These are phyloP conservation scores for Pseudochromis fuscus DNA, from an alignment of 2,797 vertebrate genomes.

Conservation along the genomic window DNA sequence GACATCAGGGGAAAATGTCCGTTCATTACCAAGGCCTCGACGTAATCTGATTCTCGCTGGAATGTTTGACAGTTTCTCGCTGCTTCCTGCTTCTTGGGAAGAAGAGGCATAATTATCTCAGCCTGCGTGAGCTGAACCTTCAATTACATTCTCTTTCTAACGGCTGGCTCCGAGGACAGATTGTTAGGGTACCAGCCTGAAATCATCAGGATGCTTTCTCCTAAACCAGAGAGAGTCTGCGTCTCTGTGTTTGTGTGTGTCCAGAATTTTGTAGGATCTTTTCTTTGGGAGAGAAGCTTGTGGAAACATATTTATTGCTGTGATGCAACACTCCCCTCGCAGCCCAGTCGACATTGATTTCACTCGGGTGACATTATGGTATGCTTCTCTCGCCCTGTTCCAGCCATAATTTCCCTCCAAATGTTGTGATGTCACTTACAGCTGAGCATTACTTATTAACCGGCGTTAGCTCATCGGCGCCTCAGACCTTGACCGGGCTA, in stretches of 20 bases:
- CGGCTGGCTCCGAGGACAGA: slow-evolving; percentile 8
- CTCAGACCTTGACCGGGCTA: slow-evolving; percentile 65
- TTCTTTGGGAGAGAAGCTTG: slow-evolving; percentile 44
- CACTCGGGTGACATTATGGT: slow-evolving; percentile 37
- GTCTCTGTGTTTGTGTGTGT: slow-evolving; percentile 12
- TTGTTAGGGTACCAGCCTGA: slow-evolving; percentile 48
- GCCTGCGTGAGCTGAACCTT: slow-evolving; percentile 45
- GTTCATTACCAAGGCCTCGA: slow-evolving; percentile 60
- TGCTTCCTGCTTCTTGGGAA: slow-evolving; percentile 61
- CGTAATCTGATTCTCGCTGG: slow-evolving; percentile 75
- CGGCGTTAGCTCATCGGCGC: slow-evolving; percentile 32
- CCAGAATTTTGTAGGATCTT: slow-evolving; percentile 18
- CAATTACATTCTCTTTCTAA: slow-evolving; percentile 55
- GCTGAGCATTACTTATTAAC: slow-evolving; percentile 58
- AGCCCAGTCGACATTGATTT: slow-evolving; percentile 39
- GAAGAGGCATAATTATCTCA: slow-evolving; percentile 67
- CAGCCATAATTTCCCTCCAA: slow-evolving; percentile 23
- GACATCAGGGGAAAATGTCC: slow-evolving; percentile 63
- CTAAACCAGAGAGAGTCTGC: slow-evolving; percentile 20
- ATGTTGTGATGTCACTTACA: slow-evolving; percentile 36
- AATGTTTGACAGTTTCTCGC: slow-evolving; percentile 73
- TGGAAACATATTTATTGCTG: slow-evolving; percentile 50
- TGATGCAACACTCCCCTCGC: slow-evolving; percentile 45
- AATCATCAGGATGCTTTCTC: slow-evolving; percentile 40
- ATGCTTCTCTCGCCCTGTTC: background rate